Base-by-base conservation (phyloP, 1,140 invertebrate genomes). In the Helicoverpa zea region DNA sequence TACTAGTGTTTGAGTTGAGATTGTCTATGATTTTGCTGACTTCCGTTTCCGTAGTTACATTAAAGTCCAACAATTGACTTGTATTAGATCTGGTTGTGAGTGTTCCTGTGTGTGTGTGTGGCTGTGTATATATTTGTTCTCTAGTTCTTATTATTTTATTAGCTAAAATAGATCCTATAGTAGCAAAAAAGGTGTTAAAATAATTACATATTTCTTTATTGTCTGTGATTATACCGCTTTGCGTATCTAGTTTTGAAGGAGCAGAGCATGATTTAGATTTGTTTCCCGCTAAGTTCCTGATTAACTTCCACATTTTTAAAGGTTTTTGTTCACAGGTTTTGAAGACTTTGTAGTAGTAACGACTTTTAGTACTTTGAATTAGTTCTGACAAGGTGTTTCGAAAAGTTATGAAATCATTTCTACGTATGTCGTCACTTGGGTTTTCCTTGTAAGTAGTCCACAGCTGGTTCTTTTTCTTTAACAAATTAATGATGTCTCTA, bases 81-180 rank as follows among this genome's bases (percentile, higher is more conserved):
- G 56, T 59, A 4, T n/a, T 14, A n/a, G 12, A 54, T 5, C 4
- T 59, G 18, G n/a, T 59, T 16, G 56, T 23, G 9, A 10, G 16
- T 18, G 16, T 35, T 35, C 35, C 56, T 23, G 18, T 58, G n/a
- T 58, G 56, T 14, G n/a, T 58, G 18, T 14, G n/a, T 18, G 16
- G 23, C 16, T 10, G 56, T 23, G 11, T 59, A 59, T 18, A 16
- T 59, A 16, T 35, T 59, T 59, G 11, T 77, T 63, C 47, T 77
- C 13, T 30, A 54, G 61, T 29, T 54, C 58, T 77, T 77, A 54
- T 66, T 54, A 77, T 77, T 77, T 77, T 66, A 52, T 51, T 54
- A 16, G 75, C 75, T 11, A 77, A 14, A 7, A 54, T 51, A 54
- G 59, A 64, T 14, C 75, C 75, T 66, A 77, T 47, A 13, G 16